phyloP scores from a whole-genome alignment of 1,140 invertebrate genomes.

The Proales similis region DNA sequence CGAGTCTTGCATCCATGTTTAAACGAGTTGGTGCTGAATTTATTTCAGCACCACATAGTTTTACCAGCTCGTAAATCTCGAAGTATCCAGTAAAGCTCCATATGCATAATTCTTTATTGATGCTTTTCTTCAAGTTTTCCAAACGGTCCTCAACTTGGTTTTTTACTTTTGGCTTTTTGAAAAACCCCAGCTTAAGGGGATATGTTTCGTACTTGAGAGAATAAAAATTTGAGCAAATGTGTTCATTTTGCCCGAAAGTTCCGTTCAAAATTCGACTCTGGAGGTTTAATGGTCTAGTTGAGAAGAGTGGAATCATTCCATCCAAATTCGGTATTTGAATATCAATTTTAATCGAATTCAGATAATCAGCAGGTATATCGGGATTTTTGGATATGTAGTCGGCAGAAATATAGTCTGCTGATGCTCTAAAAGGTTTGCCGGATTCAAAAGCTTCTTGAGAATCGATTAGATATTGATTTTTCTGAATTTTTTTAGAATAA shows the following conservation, averaged over 20 bases:
- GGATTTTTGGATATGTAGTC: conserved; percentile 52
- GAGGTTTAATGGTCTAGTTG: conserved; percentile 54
- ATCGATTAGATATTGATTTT: conserved; percentile 9
- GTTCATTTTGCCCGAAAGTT: conserved; percentile 51
- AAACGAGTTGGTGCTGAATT: conserved; percentile 52
- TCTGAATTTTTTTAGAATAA: not conserved
- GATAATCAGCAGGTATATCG: conserved; percentile 44
- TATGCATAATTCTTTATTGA: conserved; percentile 53
- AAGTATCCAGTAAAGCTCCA: conserved; percentile 57
- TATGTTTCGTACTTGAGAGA: conserved; percentile 41
- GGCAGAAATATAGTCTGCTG: conserved; percentile 54
- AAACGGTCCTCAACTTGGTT: not conserved
- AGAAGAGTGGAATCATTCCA: conserved; percentile 55
- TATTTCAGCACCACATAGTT: conserved; percentile 51
- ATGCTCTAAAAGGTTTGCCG: conserved; percentile 42
- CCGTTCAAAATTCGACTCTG: conserved; percentile 50
- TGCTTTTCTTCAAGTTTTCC: conserved; percentile 40
- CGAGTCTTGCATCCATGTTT: conserved; percentile 46
- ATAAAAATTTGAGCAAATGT: conserved; percentile 56
- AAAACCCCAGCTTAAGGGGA: conserved; percentile 45
- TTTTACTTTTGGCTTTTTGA: conserved; percentile 39
- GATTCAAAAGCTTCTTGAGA: conserved; percentile 44
- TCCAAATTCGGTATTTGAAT: conserved; percentile 55
- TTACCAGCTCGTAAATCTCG: conserved; percentile 54
- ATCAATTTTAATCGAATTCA: conserved; percentile 54